phyloP scores from a whole-genome alignment of 2,888 invertebrate genomes.

The Scaeva pyrastri region DNA sequence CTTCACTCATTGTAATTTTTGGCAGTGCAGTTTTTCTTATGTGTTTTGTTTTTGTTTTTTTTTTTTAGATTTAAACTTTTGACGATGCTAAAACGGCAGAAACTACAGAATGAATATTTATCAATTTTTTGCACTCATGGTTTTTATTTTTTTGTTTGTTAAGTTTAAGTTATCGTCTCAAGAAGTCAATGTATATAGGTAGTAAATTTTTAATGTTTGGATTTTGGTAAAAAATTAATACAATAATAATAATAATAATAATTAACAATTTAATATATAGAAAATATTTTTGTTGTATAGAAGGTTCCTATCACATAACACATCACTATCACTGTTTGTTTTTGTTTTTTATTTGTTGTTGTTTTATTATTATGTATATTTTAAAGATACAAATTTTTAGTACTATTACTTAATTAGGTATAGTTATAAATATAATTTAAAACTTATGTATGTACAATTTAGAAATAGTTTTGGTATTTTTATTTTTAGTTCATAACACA shows the following conservation, averaged over 20 bases:
- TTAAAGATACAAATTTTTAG: conserved; percentile 25
- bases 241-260: conserved; percentile 67
- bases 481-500: conserved; percentile 68
- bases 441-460: conserved; percentile 79
- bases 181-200: conserved; percentile 16
- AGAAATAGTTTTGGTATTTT: conserved; percentile 65
- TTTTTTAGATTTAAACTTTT: conserved; percentile 36
- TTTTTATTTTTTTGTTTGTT: neutral
- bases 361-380: conserved; percentile 33
- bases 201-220: conserved; percentile 32
- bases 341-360: conserved; percentile 51
- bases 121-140: conserved; percentile 20
- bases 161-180: conserved; percentile 19
- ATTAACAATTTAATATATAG: conserved; percentile 73
- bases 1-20: conserved; percentile 70
- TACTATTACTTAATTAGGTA: conserved; percentile 36
- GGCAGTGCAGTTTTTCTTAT: conserved; percentile 61
- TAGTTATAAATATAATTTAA: conserved; percentile 76
- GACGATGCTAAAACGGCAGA: conserved; percentile 41
- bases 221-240: conserved; percentile 63
- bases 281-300: conserved; percentile 75
- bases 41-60: conserved; percentile 29
- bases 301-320: conserved; percentile 77
- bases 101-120: conserved; percentile 27
- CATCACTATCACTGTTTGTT: conserved; percentile 77